Evolutionary conservation across 1,140 invertebrate species (phyloP).

Genomic region (Carcinoscorpius rotundicauda): DNA sequence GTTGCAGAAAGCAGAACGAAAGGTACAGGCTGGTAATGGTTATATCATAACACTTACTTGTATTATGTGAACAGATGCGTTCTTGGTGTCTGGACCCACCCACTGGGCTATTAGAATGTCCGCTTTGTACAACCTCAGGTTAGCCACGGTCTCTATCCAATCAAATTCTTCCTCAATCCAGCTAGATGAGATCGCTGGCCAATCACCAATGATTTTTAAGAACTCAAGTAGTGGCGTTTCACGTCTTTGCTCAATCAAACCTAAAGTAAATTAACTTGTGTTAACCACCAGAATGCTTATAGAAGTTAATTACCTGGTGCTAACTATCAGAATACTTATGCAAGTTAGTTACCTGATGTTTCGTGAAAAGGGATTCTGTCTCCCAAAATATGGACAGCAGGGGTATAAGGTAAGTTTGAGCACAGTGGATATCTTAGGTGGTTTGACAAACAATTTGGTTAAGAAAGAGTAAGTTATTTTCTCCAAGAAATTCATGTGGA

Average conservation of each 20-base stretch:
- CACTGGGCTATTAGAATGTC: conserved; percentile 68
- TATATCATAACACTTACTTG: conserved; percentile 41
- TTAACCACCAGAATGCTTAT: neutral
- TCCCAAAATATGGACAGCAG: no score
- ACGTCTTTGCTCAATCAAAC: conserved; percentile 43
- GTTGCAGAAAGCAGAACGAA: no score
- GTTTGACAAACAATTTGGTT: no score
- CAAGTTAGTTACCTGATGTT: no score
- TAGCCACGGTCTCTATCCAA: conserved; percentile 58
- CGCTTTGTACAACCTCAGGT: conserved; percentile 65
- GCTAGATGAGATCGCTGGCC: conserved; percentile 57
- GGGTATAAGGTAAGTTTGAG: no score
- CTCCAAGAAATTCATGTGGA: no score
- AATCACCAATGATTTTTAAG: conserved; percentile 61
- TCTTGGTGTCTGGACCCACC: conserved; percentile 77
- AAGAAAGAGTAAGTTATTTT: no score
- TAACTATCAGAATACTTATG: no score
- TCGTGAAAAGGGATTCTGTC: no score
- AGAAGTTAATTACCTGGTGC: no score
- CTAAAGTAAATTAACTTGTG: conserved; percentile 23
- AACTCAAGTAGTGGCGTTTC: conserved; percentile 56
- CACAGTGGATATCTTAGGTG: no score
- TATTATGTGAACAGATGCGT: conserved; percentile 71
- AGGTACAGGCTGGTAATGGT: no score
- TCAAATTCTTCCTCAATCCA: conserved; percentile 54